Percentiles rank a stretch among this genome's conserved stretches.
Evolutionary conservation across 2,888 invertebrate genomes (phyloP).

Genomic region (Ceramica pisi): DNA sequence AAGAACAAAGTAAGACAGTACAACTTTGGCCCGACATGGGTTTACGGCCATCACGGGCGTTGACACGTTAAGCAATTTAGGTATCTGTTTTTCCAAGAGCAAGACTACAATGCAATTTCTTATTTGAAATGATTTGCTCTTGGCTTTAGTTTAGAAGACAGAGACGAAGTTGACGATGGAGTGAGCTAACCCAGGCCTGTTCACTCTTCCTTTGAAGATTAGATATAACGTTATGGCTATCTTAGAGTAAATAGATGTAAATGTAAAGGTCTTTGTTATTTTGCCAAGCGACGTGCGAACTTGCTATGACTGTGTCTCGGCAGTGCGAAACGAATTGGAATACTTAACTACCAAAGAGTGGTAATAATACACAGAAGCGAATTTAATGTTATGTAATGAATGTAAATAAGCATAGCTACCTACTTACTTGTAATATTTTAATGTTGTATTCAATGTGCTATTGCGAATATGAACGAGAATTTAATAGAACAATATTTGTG

Average conservation of each 20-base stretch:
- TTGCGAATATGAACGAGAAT: neutral
- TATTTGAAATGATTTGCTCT: no score
- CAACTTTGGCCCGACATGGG: no score
- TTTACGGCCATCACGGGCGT: no score
- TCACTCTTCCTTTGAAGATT: no score
- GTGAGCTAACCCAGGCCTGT: no score
- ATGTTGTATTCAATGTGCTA: neutral
- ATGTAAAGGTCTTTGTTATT: neutral
- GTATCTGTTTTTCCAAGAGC: no score
- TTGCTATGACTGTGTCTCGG: slow-evolving; percentile 22
- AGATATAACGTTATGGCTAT: neutral
- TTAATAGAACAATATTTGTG: neutral
- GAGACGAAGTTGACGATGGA: no score
- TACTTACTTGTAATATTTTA: neutral
- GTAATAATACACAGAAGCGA: slow-evolving; percentile 16
- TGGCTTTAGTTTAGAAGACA: no score
- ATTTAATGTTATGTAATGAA: slow-evolving; percentile 18
- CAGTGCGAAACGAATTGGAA: slow-evolving; percentile 40
- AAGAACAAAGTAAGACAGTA: no score
- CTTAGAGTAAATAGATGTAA: neutral
- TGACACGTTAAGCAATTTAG: no score
- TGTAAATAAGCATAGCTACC: neutral
- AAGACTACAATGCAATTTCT: no score
- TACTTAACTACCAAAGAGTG: slow-evolving; percentile 2
- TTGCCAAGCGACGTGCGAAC: slow-evolving; percentile 35